Evolutionary conservation across 2,113 vertebrate species (phyloP), one percentile per base, ranked within the genome.

Genomic region (Ailuropoda melanoleuca): DNA sequence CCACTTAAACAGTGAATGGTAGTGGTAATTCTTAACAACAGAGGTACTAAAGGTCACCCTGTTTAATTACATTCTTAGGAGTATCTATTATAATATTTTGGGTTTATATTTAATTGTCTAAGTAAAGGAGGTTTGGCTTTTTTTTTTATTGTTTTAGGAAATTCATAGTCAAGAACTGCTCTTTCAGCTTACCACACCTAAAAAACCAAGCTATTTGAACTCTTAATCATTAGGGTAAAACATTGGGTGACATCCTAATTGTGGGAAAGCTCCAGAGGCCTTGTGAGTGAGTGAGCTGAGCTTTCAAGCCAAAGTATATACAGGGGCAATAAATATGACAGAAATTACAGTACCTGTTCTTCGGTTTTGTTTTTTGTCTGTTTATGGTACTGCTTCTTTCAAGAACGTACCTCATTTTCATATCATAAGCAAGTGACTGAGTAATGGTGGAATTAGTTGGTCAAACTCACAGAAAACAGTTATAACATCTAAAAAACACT

Each of bases 131-230:
- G 8, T 10, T 3, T 74, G 1, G 8, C 10, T 1, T 74, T 11
- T 31, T 31, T n/a, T 93, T 66, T 34, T 21, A 56, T 94, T 75
- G 48, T 95, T 95, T 94, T 77, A 90, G 77, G 31, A 95, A 53
- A 81, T 92, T 89, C n/a, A 7, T 53, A 68, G 39, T 24, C 75
- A 58, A 77, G 34, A 94, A 77, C 19, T 18, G 55, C 29, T 96
- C 77, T 90, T 84, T 75, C 48, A 85, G n/a, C 55, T 94, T 83
- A 81, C 5, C 23, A 75, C 11, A 75, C 37, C 37, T 77, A 24
- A 55, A 75, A 88, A 50, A 39, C 34, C 21, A 95, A 56, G 10
- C 29, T 34, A 11, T 37, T 66, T 62, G 43, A 29, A 95, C 34
- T 95, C 92, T 64, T 6, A 39, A 10, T 58, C 31, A 37, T 83